Base-by-base conservation (phyloP, 2,888 invertebrate species). In the Lochmaea crataegi region DNA sequence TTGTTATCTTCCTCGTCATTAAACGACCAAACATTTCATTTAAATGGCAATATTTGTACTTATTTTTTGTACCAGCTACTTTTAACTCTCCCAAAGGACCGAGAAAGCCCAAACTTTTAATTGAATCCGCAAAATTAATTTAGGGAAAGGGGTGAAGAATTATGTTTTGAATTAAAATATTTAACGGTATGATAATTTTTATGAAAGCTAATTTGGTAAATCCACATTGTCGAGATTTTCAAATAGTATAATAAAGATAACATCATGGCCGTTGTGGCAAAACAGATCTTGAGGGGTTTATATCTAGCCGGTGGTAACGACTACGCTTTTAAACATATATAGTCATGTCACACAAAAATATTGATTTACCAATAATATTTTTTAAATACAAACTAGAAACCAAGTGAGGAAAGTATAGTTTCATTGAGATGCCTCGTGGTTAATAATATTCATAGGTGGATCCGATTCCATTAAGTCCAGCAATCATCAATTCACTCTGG, bases 181-280 rank as follows among this genome's bases (percentile, higher is more conserved):
- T 76, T 74, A 68, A 77, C 72, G 71, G 75, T 64, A 73, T 73
- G 73, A 75, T 76, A 75, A 77, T 72, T 77, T 76, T 77, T 77
- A 73, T 75, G 71, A 75, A 77, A 76, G 76, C 73, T 76, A 76
- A 79, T 77, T 79, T 74, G 75, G 70, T 76, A 73, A 76, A 78
- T 79, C 77, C 76, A 78, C 75, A 78, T 78, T 78, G 76, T 79
- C 76, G 75, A 75, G 76, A 76, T 77, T 77, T 74, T 74, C 74
- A 78, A 78, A 78, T 76, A 76, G 80, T 79, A 80, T 80, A 82
- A 81, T 81, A 80, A 81, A 82, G 83, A 83, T 82, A 83, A 83
- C 81, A 83, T 81, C 81, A 80, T 77, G 80, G 79, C 80, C 79
- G 79, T 80, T 81, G 80, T 81, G 77, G 68, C 77, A 81, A 79